A percentile compares a stretch with the other conserved stretches of the same genome.
phyloP scores from a whole-genome alignment of 2,888 invertebrate species.

The Pogonocherus hispidulus region DNA sequence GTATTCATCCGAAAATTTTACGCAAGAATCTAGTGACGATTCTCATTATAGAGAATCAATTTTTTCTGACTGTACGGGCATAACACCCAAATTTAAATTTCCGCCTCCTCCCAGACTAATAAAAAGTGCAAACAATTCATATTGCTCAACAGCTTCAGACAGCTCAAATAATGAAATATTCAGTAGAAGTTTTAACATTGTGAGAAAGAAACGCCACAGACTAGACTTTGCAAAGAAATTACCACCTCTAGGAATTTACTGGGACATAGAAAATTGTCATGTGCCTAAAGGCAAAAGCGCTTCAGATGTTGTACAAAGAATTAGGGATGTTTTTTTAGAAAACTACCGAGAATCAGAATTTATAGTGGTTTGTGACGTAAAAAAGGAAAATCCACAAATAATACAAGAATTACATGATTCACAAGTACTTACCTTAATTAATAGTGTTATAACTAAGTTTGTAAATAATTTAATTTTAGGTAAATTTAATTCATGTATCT shows the following conservation, averaged over 20 bases:
- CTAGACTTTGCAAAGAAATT: constrained; percentile 55
- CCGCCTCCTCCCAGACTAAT: constrained; percentile 55
- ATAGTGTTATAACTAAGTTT: neutral
- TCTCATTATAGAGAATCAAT: constrained; percentile 40
- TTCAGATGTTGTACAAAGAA: constrained; percentile 80
- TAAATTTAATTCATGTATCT: constrained; percentile 88
- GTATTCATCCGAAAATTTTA: constrained; percentile 42
- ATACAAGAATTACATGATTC: constrained; percentile 88
- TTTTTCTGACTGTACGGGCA: constrained; percentile 50
- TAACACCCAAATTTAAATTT: constrained; percentile 53
- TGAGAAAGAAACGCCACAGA: constrained; percentile 49
- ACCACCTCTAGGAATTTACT: constrained; percentile 88
- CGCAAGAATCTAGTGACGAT: constrained; percentile 51
- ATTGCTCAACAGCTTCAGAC: constrained; percentile 59
- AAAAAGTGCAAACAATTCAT: constrained; percentile 60
- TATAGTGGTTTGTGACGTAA: constrained; percentile 90
- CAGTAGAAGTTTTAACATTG: constrained; percentile 40
- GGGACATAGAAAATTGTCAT: constrained; percentile 94
- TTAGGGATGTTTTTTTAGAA: constrained; percentile 82
- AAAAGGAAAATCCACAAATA: constrained; percentile 82
- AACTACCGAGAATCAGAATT: constrained; percentile 89
- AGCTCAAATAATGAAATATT: constrained; percentile 54
- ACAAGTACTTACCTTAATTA: constrained; percentile 71
- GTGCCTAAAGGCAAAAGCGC: constrained; percentile 88
- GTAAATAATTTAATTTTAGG: constrained; percentile 69